Percentiles rank a stretch among this genome's conserved stretches.
These are phyloP conservation scores for Pharmacophagus antenor DNA, from an alignment of 2,888 invertebrate species.

Conservation along the genomic window DNA sequence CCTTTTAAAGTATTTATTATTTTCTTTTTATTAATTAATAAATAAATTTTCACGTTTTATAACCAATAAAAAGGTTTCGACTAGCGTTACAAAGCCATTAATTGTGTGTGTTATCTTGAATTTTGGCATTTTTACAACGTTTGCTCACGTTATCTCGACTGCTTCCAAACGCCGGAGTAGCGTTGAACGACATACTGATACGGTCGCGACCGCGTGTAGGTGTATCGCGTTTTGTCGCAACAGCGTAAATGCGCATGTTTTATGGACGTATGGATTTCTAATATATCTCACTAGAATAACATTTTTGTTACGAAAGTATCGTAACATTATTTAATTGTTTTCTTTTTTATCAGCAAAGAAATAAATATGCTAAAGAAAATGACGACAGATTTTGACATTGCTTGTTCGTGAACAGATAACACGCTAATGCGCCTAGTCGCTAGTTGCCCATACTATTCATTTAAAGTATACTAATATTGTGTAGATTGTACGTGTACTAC, in stretches of 20 bases:
- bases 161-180: conserved; percentile 22
- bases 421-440: too few species aligned
- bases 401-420: too few species aligned
- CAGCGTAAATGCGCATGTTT: conserved; percentile 4
- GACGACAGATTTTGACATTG: too few species aligned
- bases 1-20: background rate
- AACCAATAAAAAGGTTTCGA: conserved; percentile 1
- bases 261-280: background rate
- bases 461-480: too few species aligned
- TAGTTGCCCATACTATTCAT: too few species aligned
- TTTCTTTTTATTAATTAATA: background rate
- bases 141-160: conserved; percentile 25
- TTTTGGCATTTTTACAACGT: conserved; percentile 31
- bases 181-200: conserved; percentile 22
- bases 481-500: too few species aligned
- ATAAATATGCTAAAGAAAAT: too few species aligned
- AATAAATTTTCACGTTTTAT: background rate
- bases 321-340: too few species aligned
- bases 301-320: too few species aligned
- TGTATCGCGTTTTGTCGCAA: conserved; percentile 20
- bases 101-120: conserved; percentile 25
- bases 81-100: conserved; percentile 24
- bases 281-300: too few species aligned
- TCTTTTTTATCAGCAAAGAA: too few species aligned
- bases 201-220: conserved; percentile 8